Evolutionary conservation across 2,113 vertebrate species (phyloP), one percentile per base, ranked within the genome.

Genomic region (Orycteropus afer): DNA sequence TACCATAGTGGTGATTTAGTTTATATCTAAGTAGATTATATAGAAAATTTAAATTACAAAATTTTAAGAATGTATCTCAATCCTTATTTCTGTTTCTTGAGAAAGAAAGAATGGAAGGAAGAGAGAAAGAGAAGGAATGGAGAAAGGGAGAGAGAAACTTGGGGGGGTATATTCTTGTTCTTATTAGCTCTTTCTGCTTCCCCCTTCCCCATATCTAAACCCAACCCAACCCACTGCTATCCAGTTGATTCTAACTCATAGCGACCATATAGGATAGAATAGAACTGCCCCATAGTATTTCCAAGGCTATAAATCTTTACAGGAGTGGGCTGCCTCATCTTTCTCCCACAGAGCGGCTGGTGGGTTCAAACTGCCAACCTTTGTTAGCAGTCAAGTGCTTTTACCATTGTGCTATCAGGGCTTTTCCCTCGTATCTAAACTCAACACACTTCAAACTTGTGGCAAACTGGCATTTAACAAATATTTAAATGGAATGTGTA

Each of bases 401-500:
- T 65, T 9, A 65, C 63, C 63, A 4, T 10, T 65, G 32, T 32
- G 29, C 63, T 11, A 65, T 10, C 63, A 65, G 63, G 15, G 29
- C 15, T 65, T 65, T 11, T 2, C 0, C n/a, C 2, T 17, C 32
- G 32, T 65, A 65, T 13, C 14, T 10, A 63, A 71, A 53, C 61
- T 67, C 51, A 53, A 27, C 51, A 2, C 1, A 90, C 18, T 57
- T 59, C 55, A 76, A 45, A 37, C 86, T 96, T 95, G 86, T 97
- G 82, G 34, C 18, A 45, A 9, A 0, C 65, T 74, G 53, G 61
- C 8, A 3, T 95, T 97, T 95, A 95, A 34, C 11, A 10, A 22
- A 77, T 97, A 81, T 92, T 95, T 93, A 96, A 97, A 95, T 90
- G 45, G 69, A 74, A 92, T 94, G 55, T 83, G n/a, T 96, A 94